Evolutionary conservation across 2,113 vertebrate species (phyloP).

Genomic region (Hyperopisus bebe): DNA sequence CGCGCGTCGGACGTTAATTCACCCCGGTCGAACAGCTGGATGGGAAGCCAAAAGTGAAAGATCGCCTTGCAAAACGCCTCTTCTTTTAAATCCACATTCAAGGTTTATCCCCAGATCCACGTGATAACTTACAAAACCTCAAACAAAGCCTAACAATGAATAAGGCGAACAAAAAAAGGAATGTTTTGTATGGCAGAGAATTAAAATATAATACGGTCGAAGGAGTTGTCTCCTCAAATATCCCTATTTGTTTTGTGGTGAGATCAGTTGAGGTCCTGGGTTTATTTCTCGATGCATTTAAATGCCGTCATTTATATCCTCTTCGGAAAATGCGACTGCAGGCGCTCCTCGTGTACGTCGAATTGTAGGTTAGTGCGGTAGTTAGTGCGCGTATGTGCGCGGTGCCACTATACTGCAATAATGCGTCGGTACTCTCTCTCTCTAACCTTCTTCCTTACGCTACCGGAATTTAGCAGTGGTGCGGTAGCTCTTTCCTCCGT

Average conservation of each 20-base stretch:
- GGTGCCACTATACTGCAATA: conserved; percentile 56
- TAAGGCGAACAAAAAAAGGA: neutral
- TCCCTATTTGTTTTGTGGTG: neutral
- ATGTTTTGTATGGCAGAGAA: neutral
- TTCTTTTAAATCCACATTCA: conserved; percentile 14
- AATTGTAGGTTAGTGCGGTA: conserved; percentile 36
- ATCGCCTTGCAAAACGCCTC: neutral
- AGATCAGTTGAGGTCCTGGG: neutral
- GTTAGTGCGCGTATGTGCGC: conserved; percentile 33
- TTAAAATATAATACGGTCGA: neutral
- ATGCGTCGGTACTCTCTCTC: conserved; percentile 54
- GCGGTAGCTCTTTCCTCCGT: conserved; percentile 42
- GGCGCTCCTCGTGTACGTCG: neutral
- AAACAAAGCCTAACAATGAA: neutral
- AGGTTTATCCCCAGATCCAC: neutral
- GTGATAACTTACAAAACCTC: neutral
- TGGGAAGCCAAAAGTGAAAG: conserved; percentile 9
- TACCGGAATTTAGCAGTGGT: conserved; percentile 55
- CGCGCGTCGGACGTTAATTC: conserved; percentile 38
- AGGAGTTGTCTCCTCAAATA: neutral
- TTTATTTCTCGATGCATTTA: neutral
- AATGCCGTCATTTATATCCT: conserved; percentile 6
- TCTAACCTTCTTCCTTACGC: conserved; percentile 7
- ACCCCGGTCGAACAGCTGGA: conserved; percentile 27
- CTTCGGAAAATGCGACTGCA: conserved; percentile 1